A percentile compares a stretch with the other conserved stretches of the same genome.
These are phyloP conservation scores for Stichodactyla helianthus DNA, from an alignment of 64 coral and sea anemone genomes.

Conservation along the genomic window DNA sequence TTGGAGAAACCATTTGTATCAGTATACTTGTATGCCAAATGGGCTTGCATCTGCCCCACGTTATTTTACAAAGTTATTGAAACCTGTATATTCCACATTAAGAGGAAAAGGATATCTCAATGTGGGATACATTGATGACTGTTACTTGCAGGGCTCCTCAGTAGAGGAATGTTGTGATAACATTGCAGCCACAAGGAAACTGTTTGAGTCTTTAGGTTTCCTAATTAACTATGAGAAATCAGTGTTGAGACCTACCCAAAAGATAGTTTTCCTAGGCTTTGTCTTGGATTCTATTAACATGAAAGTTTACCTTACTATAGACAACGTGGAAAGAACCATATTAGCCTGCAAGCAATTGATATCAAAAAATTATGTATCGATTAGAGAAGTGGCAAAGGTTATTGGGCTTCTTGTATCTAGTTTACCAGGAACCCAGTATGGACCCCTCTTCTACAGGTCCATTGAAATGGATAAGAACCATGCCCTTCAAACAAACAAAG, in stretches of 20 bases:
- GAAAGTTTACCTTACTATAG: constrained; percentile 23
- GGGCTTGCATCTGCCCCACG: constrained; percentile 30
- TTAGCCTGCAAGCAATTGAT: constrained; percentile 3
- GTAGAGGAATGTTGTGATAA: constrained; percentile 8
- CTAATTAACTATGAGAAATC: constrained; percentile 20
- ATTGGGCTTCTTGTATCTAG: constrained; percentile 48
- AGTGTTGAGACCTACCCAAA: constrained; percentile 32
- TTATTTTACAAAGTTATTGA: constrained; percentile 14
- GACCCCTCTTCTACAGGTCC: constrained; percentile 46
- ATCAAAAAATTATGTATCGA: neutral
- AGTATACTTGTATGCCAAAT: constrained; percentile 23
- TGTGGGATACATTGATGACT: constrained; percentile 37
- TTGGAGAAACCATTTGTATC: neutral
- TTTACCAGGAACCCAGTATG: constrained; percentile 47
- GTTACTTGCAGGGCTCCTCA: neutral
- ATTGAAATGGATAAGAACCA: constrained; percentile 62
- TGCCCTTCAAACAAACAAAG: no score
- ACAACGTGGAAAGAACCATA: neutral
- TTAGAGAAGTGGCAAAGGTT: constrained; percentile 23
- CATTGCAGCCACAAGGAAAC: neutral
- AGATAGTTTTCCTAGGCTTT: constrained; percentile 21
- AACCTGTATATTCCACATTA: constrained; percentile 13
- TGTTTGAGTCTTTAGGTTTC: constrained; percentile 13
- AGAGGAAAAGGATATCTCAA: neutral
- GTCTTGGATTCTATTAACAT: constrained; percentile 8